phyloP scores from a whole-genome alignment of 2,797 vertebrate species.

The Lophius americanus region DNA sequence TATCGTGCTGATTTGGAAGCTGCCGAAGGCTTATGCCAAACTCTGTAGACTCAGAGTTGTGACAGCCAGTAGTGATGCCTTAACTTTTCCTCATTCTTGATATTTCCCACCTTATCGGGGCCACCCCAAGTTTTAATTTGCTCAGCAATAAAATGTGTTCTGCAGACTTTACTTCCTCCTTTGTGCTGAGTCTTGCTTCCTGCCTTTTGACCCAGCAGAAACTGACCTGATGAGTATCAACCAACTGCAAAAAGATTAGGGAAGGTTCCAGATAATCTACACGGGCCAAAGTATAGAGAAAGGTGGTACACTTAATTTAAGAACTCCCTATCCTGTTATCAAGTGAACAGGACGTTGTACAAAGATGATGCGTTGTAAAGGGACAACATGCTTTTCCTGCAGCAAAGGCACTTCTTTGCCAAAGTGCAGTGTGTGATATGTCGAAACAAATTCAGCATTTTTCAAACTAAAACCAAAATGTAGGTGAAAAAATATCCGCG shows the following conservation, averaged over 20 bases:
- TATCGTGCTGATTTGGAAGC: too few species aligned
- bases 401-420: too few species aligned
- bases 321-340: background rate
- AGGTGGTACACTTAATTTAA: background rate
- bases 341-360: background rate
- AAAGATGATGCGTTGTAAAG: too few species aligned
- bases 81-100: background rate
- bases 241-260: slow-evolving; percentile 43
- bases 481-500: too few species aligned
- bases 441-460: too few species aligned
- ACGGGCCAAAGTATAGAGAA: background rate
- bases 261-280: slow-evolving; percentile 41
- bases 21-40: too few species aligned
- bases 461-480: too few species aligned
- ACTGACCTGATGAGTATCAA: slow-evolving; percentile 56
- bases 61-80: background rate
- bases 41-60: background rate
- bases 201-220: slow-evolving; percentile 72
- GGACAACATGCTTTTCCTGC: too few species aligned
- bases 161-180: slow-evolving; percentile 77
- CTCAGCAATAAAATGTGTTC: slow-evolving; percentile 68
- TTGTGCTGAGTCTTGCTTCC: slow-evolving; percentile 71
- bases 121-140: slow-evolving; percentile 43
- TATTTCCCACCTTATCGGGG: slow-evolving; percentile 12
- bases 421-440: too few species aligned